These are phyloP conservation scores for Rapana venosa DNA, from an alignment of 2,888 invertebrate species.

Conservation along the genomic window DNA sequence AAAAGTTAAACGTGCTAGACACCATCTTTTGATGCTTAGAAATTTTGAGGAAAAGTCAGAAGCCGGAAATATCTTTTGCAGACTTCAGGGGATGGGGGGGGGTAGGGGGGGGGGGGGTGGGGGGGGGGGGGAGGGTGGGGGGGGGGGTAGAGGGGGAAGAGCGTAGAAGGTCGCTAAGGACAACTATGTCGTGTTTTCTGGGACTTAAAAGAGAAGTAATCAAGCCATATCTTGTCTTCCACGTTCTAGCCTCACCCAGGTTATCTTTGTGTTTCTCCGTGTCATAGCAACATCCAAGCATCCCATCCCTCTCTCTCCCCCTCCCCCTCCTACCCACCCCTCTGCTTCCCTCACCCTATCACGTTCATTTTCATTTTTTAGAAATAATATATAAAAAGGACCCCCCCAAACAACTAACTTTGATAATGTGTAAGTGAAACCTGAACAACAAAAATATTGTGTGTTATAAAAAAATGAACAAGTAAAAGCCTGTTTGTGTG, in stretches of 20 bases:
- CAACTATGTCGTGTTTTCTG: neutral
- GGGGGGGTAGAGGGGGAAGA: neutral
- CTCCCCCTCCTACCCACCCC: too few relatives aligned
- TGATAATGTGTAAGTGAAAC: too few relatives aligned
- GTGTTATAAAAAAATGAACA: too few relatives aligned
- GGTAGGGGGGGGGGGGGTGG: neutral
- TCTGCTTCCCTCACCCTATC: too few relatives aligned
- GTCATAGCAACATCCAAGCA: neutral
- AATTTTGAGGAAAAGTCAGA: neutral
- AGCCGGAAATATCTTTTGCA: slow-evolving; percentile 13
- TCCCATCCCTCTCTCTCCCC: too few relatives aligned
- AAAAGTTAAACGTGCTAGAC: neutral
- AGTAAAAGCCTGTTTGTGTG: neutral
- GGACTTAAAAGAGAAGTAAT: neutral
- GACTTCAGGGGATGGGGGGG: neutral
- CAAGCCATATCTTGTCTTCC: neutral
- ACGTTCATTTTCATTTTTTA: too few relatives aligned
- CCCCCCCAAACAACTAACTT: too few relatives aligned
- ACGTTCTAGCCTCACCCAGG: too few relatives aligned
- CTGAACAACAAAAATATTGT: too few relatives aligned
- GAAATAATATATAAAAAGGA: too few relatives aligned
- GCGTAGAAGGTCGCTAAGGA: neutral
- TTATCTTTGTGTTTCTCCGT: neutral
- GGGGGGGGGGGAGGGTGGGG: neutral
- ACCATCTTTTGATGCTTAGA: neutral